A percentile compares a stretch with the other conserved stretches of the same genome.
Conservation (phyloP, 1,140 invertebrate genomes). For the Calosoma granatense region DNA sequence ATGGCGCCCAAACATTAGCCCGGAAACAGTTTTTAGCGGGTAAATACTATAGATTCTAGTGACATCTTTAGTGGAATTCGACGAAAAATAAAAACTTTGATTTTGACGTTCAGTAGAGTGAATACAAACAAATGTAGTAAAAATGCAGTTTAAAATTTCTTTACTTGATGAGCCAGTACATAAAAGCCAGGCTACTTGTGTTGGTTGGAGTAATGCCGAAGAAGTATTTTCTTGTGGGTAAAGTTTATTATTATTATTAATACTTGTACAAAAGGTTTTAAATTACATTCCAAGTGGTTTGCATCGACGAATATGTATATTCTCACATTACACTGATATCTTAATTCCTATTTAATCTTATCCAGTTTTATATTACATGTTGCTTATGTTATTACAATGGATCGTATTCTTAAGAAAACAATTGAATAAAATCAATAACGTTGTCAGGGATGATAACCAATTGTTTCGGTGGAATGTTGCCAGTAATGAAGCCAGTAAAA, state of each 20-base stretch:
- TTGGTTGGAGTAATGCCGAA: slow-evolving; percentile 85
- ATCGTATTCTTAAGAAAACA: slow-evolving; percentile 4
- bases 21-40: no score
- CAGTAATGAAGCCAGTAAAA: slow-evolving; percentile 60
- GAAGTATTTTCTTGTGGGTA: slow-evolving; percentile 86
- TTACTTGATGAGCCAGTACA: slow-evolving; percentile 60
- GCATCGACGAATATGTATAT: no score
- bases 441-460: slow-evolving; percentile 78
- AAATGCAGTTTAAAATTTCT: slow-evolving; percentile 75
- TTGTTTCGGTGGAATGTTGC: slow-evolving; percentile 81
- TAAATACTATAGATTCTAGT: no score
- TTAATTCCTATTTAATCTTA: slow-evolving; percentile 12
- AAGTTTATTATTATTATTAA: no score
- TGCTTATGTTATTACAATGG: slow-evolving; percentile 6
- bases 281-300: slow-evolving; percentile 3
- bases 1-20: no score
- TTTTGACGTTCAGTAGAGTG: not conserved
- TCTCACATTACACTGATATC: slow-evolving; percentile 3
- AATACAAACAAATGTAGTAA: slow-evolving; percentile 14
- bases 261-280: no score
- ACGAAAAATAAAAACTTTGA: no score
- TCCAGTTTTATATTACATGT: slow-evolving; percentile 5
- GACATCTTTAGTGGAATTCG: no score
- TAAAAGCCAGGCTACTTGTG: slow-evolving; percentile 67
- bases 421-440: slow-evolving; percentile 3